These are phyloP conservation scores for Chaetodon auriga DNA, from an alignment of 2,113 vertebrate species.

Conservation along the genomic window DNA sequence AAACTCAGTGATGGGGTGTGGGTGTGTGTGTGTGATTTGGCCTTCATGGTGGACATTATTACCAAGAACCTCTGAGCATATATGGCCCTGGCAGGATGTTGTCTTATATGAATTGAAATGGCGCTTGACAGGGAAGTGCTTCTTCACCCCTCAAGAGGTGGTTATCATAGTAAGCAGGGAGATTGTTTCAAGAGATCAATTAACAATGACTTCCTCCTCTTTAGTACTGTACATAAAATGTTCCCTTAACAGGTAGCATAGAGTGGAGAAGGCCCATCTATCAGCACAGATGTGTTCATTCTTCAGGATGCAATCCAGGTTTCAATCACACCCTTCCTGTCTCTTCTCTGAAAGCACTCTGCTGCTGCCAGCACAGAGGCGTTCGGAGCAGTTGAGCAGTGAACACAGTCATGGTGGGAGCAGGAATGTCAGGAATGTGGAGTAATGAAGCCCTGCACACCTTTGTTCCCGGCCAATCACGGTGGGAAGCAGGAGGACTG, in stretches of 20 bases:
- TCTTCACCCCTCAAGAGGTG: too few relatives aligned
- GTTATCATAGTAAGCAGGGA: background rate
- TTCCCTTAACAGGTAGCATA: too few relatives aligned
- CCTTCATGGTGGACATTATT: too few relatives aligned
- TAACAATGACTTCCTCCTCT: too few relatives aligned
- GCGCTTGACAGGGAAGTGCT: too few relatives aligned
- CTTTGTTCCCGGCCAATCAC: background rate
- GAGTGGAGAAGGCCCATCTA: background rate
- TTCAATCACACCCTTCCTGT: background rate
- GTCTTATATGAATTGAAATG: too few relatives aligned
- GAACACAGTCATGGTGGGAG: background rate
- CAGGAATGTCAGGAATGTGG: slow-evolving; percentile 24
- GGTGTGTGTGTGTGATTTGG: too few relatives aligned
- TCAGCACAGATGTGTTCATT: background rate
- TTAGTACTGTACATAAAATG: too few relatives aligned
- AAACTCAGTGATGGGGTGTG: too few relatives aligned
- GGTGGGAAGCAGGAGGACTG: background rate
- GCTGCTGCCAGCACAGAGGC: background rate
- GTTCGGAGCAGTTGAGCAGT: background rate
- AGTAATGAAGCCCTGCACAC: background rate
- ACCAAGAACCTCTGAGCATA: too few relatives aligned
- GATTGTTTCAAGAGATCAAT: too few relatives aligned
- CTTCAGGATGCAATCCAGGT: background rate
- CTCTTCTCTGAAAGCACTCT: background rate
- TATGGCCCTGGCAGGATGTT: too few relatives aligned